phyloP scores from a whole-genome alignment of 2,113 vertebrate species.

The Mus musculus region DNA sequence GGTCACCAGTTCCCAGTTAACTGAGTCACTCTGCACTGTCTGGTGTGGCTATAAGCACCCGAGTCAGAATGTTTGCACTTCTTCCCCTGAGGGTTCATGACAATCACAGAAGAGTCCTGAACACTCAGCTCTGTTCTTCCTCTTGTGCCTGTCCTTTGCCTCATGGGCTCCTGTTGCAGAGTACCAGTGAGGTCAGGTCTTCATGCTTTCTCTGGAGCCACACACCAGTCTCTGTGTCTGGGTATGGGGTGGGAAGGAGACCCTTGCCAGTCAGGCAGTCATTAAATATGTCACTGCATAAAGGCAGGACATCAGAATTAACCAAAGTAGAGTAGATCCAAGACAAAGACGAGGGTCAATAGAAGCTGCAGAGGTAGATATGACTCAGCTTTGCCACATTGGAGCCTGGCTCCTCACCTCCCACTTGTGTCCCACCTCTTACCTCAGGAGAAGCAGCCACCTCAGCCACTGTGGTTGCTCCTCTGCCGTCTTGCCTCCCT shows the following conservation, averaged over 20 bases:
- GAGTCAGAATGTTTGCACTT: not conserved
- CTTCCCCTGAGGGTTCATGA: too few species aligned
- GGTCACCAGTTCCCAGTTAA: not conserved
- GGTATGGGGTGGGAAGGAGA: too few species aligned
- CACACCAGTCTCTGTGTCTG: too few species aligned
- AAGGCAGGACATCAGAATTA: too few species aligned
- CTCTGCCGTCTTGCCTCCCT: not conserved
- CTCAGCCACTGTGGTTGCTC: too few species aligned
- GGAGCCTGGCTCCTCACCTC: not conserved
- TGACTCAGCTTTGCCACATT: too few species aligned
- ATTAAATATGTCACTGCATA: not conserved
- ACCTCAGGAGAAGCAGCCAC: not conserved
- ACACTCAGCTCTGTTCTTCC: not conserved
- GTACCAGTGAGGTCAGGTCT: not conserved
- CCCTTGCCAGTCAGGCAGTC: not conserved
- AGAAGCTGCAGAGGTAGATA: not conserved
- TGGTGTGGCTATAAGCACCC: not conserved
- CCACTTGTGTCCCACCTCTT: not conserved
- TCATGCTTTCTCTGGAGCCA: too few species aligned
- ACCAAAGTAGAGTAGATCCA: not conserved
- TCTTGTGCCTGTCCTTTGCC: not conserved
- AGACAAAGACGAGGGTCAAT: not conserved
- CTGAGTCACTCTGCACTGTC: rapidly evolving
- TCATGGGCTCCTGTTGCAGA: not conserved
- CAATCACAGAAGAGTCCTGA: not conserved